phyloP scores from a whole-genome alignment of 2,888 invertebrate genomes.

The Desoria tigrina region DNA sequence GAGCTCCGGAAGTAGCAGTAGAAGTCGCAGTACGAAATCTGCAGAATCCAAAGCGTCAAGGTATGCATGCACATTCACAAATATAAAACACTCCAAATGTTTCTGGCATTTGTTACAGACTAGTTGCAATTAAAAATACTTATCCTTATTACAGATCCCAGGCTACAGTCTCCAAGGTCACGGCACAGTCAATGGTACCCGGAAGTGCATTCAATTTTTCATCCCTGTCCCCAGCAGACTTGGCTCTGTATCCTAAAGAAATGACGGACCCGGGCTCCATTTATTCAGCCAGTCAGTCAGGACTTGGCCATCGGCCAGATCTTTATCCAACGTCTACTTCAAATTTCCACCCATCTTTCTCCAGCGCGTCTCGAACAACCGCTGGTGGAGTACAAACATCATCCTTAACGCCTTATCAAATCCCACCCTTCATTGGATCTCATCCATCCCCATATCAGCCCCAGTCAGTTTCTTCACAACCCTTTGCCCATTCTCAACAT shows the following conservation, averaged over 20 bases:
- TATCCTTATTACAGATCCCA: slow-evolving; percentile 20
- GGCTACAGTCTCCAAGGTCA: slow-evolving; percentile 26
- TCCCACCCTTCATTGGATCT: slow-evolving; percentile 47
- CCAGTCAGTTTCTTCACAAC: slow-evolving; percentile 49
- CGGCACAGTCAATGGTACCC: slow-evolving; percentile 63
- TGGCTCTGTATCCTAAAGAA: slow-evolving; percentile 52
- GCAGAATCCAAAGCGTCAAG: slow-evolving; percentile 37
- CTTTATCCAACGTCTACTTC: slow-evolving; percentile 49
- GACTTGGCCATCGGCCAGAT: slow-evolving; percentile 48
- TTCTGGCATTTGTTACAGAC: too few relatives aligned
- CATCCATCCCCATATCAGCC: slow-evolving; percentile 52
- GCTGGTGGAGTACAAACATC: slow-evolving; percentile 43
- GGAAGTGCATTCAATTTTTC: slow-evolving; percentile 80
- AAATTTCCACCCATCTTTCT: slow-evolving; percentile 48
- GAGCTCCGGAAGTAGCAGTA: slow-evolving; percentile 1
- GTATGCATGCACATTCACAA: slow-evolving; percentile 14
- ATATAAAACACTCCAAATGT: too few relatives aligned
- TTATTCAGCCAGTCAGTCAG: slow-evolving; percentile 44
- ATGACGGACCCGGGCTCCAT: slow-evolving; percentile 47
- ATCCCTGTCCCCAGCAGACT: slow-evolving; percentile 43
- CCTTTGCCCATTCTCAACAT: slow-evolving; percentile 48
- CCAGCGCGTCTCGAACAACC: slow-evolving; percentile 40
- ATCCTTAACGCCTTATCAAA: slow-evolving; percentile 46
- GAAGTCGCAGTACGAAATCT: slow-evolving; percentile 23
- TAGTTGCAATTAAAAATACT: background rate